phyloP scores from a whole-genome alignment of 2,888 invertebrate genomes.

The Plemyria rubiginata region DNA sequence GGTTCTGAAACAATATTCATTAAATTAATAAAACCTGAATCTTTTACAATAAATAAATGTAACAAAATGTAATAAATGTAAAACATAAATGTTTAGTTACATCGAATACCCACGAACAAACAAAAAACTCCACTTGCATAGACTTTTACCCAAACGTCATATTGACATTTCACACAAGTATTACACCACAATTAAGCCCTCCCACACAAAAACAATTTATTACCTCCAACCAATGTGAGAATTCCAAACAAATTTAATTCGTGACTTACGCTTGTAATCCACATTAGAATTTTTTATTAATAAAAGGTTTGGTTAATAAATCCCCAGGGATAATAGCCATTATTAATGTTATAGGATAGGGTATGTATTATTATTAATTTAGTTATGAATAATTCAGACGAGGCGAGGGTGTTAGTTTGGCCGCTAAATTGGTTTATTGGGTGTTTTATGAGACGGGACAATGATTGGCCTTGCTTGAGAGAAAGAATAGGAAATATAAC shows the following conservation, averaged over 20 bases:
- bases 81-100: too few relatives aligned
- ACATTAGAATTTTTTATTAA: slow-evolving; percentile 83
- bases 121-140: background rate
- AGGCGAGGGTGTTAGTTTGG: slow-evolving; percentile 26
- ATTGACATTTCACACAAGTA: slow-evolving; percentile 67
- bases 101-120: too few relatives aligned
- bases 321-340: slow-evolving; percentile 55
- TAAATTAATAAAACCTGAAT: too few relatives aligned
- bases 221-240: slow-evolving; percentile 31
- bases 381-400: slow-evolving; percentile 68
- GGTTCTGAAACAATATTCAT: too few relatives aligned
- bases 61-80: too few relatives aligned
- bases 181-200: slow-evolving; percentile 46
- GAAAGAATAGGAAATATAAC: background rate
- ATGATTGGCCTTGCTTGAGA: slow-evolving; percentile 4
- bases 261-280: slow-evolving; percentile 71
- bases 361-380: slow-evolving; percentile 76
- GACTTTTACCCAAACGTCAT: slow-evolving; percentile 34
- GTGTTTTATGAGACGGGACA: slow-evolving; percentile 19
- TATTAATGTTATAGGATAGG: slow-evolving; percentile 63
- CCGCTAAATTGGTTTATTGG: slow-evolving; percentile 33
- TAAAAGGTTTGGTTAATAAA: slow-evolving; percentile 58
- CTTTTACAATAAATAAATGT: too few relatives aligned
- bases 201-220: slow-evolving; percentile 37
- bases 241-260: slow-evolving; percentile 72